Base-by-base conservation (phyloP, 37 sponge, comb jelly and placozoan genomes). In the Eunapius fragilis region DNA sequence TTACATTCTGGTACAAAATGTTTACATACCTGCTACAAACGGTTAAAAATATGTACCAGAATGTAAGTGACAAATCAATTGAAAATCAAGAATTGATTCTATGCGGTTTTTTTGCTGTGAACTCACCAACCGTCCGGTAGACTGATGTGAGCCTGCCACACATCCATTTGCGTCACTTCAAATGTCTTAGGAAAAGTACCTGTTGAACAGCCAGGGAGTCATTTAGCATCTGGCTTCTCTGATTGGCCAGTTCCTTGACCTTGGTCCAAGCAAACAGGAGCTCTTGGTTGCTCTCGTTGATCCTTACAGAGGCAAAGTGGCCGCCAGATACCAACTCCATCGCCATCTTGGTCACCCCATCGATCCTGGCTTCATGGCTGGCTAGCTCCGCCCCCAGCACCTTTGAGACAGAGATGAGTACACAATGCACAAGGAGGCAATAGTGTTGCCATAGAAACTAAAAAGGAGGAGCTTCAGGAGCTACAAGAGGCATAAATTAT, bases 131-230 rank as follows among this genome's bases (percentile, higher is more conserved):
- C n/a, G n/a, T n/a, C n/a, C n/a, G n/a, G n/a, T n/a, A n/a, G n/a
- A n/a, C n/a, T n/a, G n/a, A n/a, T n/a, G n/a, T n/a, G n/a, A n/a
- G n/a, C n/a, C n/a, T n/a, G n/a, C n/a, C n/a, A n/a, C n/a, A n/a
- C n/a, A n/a, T n/a, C n/a, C n/a, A n/a, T n/a, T n/a, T n/a, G n/a
- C n/a, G n/a, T n/a, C n/a, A n/a, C n/a, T n/a, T n/a, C n/a, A n/a
- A n/a, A n/a, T n/a, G n/a, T n/a, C n/a, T n/a, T n/a, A n/a, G n/a
- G n/a, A n/a, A n/a, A 41, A 41, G 41, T 35, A 95, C 95, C 88
- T 90, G 90, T 38, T 97, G 98, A 2, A 67, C 91, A 31, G 86
- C 81, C 49, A 92, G 74, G 0, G 92, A 89, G 45, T 93, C 90
- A 13, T 83, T 75, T 48, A 97, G 86, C 67, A 80, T 80, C 30